Evolutionary conservation across 2,113 vertebrate species (phyloP).

Genomic region (Machaerirhynchus nigripectus): DNA sequence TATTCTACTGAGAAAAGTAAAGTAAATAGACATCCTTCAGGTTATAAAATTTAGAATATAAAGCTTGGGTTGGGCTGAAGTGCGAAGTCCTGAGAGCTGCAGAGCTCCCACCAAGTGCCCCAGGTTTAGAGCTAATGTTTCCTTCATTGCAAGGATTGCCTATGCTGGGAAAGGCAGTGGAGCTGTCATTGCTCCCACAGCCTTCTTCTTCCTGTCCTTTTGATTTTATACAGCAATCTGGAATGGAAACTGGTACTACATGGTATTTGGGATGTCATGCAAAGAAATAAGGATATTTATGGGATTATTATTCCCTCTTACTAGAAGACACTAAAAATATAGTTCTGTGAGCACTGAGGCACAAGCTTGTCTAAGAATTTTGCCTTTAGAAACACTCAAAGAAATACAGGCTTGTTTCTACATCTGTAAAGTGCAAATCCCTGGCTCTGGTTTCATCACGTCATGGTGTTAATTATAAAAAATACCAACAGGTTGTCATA

Average conservation of each 20-base stretch:
- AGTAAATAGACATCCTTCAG: neutral
- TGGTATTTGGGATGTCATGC: neutral
- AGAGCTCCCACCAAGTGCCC: neutral
- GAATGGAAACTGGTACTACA: neutral
- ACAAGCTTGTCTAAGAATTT: neutral
- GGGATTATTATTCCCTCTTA: neutral
- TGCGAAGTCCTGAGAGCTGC: neutral
- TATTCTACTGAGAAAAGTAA: neutral
- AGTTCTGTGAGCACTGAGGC: neutral
- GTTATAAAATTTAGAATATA: neutral
- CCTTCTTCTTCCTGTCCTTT: neutral
- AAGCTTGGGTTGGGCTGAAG: neutral
- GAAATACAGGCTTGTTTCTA: neutral
- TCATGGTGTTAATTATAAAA: neutral
- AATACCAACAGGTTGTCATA: neutral
- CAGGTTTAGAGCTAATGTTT: neutral
- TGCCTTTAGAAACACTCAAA: neutral
- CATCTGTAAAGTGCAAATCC: neutral
- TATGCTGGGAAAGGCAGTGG: neutral
- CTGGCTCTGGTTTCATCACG: neutral
- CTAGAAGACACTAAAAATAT: neutral
- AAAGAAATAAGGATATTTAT: neutral
- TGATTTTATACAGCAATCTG: neutral
- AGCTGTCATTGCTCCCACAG: accelerated
- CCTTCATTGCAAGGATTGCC: neutral